Base-by-base conservation (phyloP, 2,113 vertebrate species). In the Limanda limanda region DNA sequence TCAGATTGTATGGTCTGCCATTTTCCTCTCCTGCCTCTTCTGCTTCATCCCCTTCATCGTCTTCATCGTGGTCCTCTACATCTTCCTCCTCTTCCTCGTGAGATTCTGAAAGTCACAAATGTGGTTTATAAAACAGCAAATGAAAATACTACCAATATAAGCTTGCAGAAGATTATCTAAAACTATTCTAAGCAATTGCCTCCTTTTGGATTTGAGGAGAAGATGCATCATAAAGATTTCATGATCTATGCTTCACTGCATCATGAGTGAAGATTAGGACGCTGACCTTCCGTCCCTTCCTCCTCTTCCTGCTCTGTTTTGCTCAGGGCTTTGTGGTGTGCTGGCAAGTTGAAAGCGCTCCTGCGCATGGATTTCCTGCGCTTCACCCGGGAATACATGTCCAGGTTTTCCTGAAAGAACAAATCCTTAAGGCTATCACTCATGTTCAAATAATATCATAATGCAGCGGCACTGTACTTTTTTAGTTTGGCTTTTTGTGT, bases 321-420 rank as follows among this genome's bases (percentile, higher is more conserved):
- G 75, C 96, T 96, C 86, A 97, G 95, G 72, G 94, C 97, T 91
- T 99, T 98, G 77, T 98, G 97, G 89, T 98, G 98, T 56, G 96
- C 93, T 56, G 97, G 97, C 89, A 99, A 96, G 55, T 95, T 97
- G 67, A 96, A 99, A 52, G 96, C 96, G 78, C 96, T 97, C 92
- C 97, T 96, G 73, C 97, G 95, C 92, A 99, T 84, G 5, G 97
- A 96, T 82, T 99, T 99, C 88, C 98, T 95, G 18, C 98, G 96
- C 90, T 99, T 99, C 68, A 99, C 98, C 84, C 97, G 95, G 68
- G 98, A 99, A 91, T 99, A 99, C 98, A 99, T 99, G 92, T 99
- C 98, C 96, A 99, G 98, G 92, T 97, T 99, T 95, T 99, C 98
- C 98, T 99, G 71, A 17, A 83, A 82, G 61, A 71, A 59, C 10